Evolutionary conservation across 2,797 vertebrate species (phyloP).

Genomic region (Spea hammondii): DNA sequence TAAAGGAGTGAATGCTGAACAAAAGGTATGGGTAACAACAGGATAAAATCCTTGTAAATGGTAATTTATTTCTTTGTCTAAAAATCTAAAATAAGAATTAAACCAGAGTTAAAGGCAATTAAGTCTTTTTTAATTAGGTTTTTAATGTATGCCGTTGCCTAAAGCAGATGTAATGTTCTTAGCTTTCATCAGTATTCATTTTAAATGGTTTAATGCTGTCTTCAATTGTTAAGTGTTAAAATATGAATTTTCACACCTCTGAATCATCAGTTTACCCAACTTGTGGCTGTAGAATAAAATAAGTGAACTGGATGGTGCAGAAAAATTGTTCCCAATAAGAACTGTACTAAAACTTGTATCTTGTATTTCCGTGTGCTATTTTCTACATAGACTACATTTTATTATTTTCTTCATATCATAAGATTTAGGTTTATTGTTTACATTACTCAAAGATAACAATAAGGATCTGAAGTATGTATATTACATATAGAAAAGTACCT

Average conservation of each 20-base stretch:
- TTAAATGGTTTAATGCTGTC: slow-evolving; percentile 77
- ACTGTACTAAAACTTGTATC: slow-evolving; percentile 63
- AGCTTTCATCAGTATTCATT: slow-evolving; percentile 70
- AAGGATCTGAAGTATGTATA: too few relatives aligned
- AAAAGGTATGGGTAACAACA: not conserved
- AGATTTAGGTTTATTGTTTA: too few relatives aligned
- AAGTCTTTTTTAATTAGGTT: slow-evolving; percentile 56
- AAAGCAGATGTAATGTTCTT: slow-evolving; percentile 57
- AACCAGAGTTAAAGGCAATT: slow-evolving; percentile 56
- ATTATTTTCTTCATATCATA: too few relatives aligned
- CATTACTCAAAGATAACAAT: too few relatives aligned
- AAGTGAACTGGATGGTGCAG: slow-evolving; percentile 75
- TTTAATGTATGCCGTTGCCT: slow-evolving; percentile 60
- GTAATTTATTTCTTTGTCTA: slow-evolving; percentile 36
- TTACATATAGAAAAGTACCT: too few relatives aligned
- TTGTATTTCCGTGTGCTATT: not conserved
- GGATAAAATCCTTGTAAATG: slow-evolving; percentile 37
- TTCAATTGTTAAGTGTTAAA: slow-evolving; percentile 89
- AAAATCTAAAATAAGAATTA: slow-evolving; percentile 52
- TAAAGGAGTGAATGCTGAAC: not conserved
- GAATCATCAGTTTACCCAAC: slow-evolving; percentile 91
- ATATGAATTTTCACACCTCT: slow-evolving; percentile 95
- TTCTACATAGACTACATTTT: too few relatives aligned
- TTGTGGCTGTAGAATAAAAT: slow-evolving; percentile 79
- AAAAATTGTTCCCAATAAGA: slow-evolving; percentile 72